phyloP scores from a whole-genome alignment of 2,888 invertebrate species.

The Phymatocera aterrima region DNA sequence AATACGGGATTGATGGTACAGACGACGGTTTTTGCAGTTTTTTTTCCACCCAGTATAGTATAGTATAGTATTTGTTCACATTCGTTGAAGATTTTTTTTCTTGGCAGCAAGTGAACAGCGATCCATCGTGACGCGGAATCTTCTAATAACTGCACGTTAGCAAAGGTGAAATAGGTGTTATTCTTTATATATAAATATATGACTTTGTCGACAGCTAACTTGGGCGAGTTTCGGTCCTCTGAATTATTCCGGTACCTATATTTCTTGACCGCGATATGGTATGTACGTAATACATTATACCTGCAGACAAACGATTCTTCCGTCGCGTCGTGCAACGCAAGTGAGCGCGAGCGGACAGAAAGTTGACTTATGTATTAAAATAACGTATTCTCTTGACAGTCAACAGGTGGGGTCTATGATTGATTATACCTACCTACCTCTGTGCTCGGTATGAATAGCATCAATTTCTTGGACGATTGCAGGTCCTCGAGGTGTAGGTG shows the following conservation, averaged over 20 bases:
- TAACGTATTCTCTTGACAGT: background rate
- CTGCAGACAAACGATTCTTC: background rate
- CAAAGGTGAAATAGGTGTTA: no score
- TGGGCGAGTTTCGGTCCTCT: background rate
- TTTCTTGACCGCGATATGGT: background rate
- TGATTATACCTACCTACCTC: background rate
- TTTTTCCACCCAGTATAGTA: background rate
- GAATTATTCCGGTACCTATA: background rate
- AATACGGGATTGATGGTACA: no score
- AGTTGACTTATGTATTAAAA: background rate
- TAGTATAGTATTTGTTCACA: background rate
- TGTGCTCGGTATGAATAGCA: background rate
- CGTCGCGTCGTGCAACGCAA: no score
- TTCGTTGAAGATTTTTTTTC: background rate
- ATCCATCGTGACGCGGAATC: background rate
- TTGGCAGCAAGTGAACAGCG: conserved; percentile 9
- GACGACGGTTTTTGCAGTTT: no score
- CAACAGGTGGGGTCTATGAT: conserved; percentile 24
- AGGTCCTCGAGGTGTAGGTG: background rate
- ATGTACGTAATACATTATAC: no score
- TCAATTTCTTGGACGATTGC: conserved; percentile 19
- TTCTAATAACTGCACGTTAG: background rate
- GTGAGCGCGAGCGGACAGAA: background rate
- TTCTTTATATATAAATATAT: background rate
- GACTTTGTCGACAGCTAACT: background rate